Percentiles rank a stretch among this genome's conserved stretches.
Conservation (phyloP, 2,113 vertebrate genomes). For the Dendropsophus ebraccatus region DNA sequence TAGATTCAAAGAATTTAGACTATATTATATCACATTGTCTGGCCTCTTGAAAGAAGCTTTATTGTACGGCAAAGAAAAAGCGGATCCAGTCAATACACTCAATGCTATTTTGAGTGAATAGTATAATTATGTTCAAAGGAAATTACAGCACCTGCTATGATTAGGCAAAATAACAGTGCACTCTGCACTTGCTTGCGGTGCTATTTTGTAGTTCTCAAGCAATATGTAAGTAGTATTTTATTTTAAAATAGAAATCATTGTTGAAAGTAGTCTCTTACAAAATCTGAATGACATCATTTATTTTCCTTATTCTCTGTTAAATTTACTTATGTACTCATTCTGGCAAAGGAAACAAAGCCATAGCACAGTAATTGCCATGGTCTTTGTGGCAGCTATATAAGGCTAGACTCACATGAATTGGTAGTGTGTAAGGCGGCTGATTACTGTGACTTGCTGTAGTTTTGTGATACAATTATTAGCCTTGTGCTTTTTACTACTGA, state of each 20-base stretch:
- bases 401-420: too few species aligned
- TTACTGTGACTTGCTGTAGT: too few species aligned
- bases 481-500: too few species aligned
- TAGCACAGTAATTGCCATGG: neutral
- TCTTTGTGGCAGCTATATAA: too few species aligned
- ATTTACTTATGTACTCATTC: neutral
- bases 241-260: neutral
- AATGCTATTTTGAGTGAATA: constrained; percentile 41
- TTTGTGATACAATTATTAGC: too few species aligned
- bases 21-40: constrained; percentile 31
- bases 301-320: neutral
- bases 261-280: constrained; percentile 2
- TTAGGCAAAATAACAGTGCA: constrained; percentile 44
- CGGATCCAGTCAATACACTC: constrained; percentile 33
- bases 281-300: constrained; percentile 24
- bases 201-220: constrained; percentile 3
- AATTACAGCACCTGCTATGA: constrained; percentile 51
- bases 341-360: neutral
- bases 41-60: constrained; percentile 5
- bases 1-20: neutral
- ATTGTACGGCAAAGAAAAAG: constrained; percentile 17
- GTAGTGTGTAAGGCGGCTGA: too few species aligned
- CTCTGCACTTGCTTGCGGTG: constrained; percentile 8
- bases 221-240: constrained; percentile 42
- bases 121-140: constrained; percentile 45